Evolutionary conservation across 2,113 vertebrate species (phyloP), one percentile per base, ranked within the genome.

Genomic region (Poeciliopsis retropinna): DNA sequence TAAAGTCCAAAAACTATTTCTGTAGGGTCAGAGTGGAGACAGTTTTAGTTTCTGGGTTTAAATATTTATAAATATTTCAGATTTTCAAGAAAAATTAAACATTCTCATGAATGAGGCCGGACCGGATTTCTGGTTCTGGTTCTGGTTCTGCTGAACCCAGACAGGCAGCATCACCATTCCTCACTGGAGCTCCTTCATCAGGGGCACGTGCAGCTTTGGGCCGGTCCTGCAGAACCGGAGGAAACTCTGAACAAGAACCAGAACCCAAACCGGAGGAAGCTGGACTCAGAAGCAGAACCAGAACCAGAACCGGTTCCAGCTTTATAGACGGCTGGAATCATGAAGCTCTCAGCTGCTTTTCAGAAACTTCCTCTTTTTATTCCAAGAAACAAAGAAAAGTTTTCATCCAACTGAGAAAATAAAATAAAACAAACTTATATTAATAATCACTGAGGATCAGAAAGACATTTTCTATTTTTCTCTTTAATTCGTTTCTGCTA

Each of bases 341-440:
- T 28, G 32, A 69, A 70, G 74, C 68, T 28, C 67, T 34, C 41
- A 63, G 75, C 70, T 76, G 81, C 57, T 89, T 86, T 92, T 93
- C 93, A 89, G 93, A 94, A 94, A 94, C 89, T 87, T 93, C 88
- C 92, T 93, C 92, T 94, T 94, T 95, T 95, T 94, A 94, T 95
- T 94, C 93, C 92, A 94, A 94, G 92, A 92, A 95, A 95, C 90
- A 92, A 87, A 91, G n/a, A 85, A 69, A 74, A 84, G 70, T 92
- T 92, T 94, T 92, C 92, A 94, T 93, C 92, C 93, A 94, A 94
- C 94, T 87, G 87, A 90, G 83, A 92, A 93, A 94, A 95, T 91
- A 93, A 94, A 94, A 94, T 92, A 94, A 94, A 94, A 94, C 93
- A 94, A 94, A 94, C 93, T 93, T 94, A 95, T 94, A 94, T 94